Percentiles rank a stretch among this genome's conserved stretches.
Evolutionary conservation across 2,797 vertebrate species (phyloP).

Genomic region (Sebastes flavidus): DNA sequence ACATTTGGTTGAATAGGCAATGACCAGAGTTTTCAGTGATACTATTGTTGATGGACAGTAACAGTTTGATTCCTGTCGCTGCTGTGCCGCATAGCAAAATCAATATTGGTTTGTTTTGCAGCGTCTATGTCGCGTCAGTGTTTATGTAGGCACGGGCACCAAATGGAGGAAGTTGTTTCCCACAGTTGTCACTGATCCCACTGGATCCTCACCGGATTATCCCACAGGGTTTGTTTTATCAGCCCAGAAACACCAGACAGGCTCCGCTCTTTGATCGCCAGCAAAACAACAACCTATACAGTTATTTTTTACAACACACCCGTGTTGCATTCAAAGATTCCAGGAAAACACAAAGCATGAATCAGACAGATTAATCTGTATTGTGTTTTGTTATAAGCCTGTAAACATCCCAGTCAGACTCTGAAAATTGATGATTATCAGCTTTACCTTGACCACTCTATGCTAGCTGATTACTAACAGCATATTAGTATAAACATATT

Average conservation of each 20-base stretch:
- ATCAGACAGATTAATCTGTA: neutral
- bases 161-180: constrained; percentile 27
- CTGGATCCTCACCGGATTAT: constrained; percentile 23
- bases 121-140: neutral
- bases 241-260: constrained; percentile 22
- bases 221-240: constrained; percentile 26
- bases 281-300: neutral
- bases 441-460: neutral
- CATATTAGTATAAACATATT: neutral
- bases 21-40: neutral
- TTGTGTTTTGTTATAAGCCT: neutral
- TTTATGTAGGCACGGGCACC: constrained; percentile 1
- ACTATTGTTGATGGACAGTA: neutral
- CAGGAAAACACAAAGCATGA: neutral
- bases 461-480: neutral
- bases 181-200: constrained; percentile 39
- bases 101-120: neutral
- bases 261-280: neutral
- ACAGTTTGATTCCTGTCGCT: neutral
- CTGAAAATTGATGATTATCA: neutral
- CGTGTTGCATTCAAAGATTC: neutral
- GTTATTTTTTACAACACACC: neutral
- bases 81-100: neutral
- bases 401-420: neutral
- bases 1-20: neutral